Evolutionary conservation across 2,888 invertebrate species (phyloP).

Genomic region (Amphimallon solstitiale): DNA sequence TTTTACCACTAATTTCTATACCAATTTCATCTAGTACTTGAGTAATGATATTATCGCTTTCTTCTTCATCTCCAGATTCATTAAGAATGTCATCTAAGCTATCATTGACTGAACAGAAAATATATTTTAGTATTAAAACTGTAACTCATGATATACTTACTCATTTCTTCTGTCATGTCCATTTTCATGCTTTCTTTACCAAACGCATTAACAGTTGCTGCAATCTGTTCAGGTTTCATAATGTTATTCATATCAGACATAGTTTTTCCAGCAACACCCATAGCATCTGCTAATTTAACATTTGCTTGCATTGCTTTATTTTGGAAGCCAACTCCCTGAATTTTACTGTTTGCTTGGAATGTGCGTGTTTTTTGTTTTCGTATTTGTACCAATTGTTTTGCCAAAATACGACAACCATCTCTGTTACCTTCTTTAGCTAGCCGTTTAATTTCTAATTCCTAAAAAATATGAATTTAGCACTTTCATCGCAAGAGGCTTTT

Average conservation of each 20-base stretch:
- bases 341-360: slow-evolving; percentile 84
- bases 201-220: slow-evolving; percentile 85
- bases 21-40: slow-evolving; percentile 96
- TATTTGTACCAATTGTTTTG: slow-evolving; percentile 88
- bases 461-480: slow-evolving; percentile 42
- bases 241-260: slow-evolving; percentile 90
- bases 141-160: slow-evolving; percentile 66
- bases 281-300: slow-evolving; percentile 85
- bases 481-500: background rate
- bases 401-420: slow-evolving; percentile 83
- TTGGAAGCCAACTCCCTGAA: slow-evolving; percentile 80
- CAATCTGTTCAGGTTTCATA: slow-evolving; percentile 86
- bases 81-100: slow-evolving; percentile 88
- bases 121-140: slow-evolving; percentile 1
- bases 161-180: slow-evolving; percentile 97
- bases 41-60: slow-evolving; percentile 86
- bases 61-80: slow-evolving; percentile 91
- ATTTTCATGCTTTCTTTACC: slow-evolving; percentile 85
- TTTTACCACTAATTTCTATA: slow-evolving; percentile 91
- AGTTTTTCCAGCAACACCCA: slow-evolving; percentile 88
- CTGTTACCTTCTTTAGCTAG: slow-evolving; percentile 88
- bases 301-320: slow-evolving; percentile 93
- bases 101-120: slow-evolving; percentile 83
- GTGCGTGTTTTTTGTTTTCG: slow-evolving; percentile 89
- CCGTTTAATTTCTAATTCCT: slow-evolving; percentile 90